phyloP scores from a whole-genome alignment of 2,888 invertebrate species.

The Drosophila stalkeri region DNA sequence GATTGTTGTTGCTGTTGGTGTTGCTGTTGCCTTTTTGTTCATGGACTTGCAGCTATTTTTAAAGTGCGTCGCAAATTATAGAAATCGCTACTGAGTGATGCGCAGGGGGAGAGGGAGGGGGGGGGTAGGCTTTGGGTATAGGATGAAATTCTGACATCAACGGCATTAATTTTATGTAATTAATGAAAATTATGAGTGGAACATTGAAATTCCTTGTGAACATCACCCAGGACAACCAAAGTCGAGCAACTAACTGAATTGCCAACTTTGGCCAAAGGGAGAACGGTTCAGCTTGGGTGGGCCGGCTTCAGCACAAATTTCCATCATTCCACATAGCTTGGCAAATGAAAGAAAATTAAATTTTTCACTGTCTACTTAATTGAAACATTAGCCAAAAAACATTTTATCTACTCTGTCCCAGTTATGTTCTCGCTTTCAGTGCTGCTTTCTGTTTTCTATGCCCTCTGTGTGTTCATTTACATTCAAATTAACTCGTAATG shows the following conservation, averaged over 20 bases:
- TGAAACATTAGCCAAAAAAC: slow-evolving; percentile 81
- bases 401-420: slow-evolving; percentile 58
- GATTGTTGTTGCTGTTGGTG: slow-evolving; percentile 15
- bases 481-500: slow-evolving; percentile 83
- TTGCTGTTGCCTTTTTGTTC: slow-evolving; percentile 22
- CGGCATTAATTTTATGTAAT: slow-evolving; percentile 79
- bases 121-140: not conserved
- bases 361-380: slow-evolving; percentile 80
- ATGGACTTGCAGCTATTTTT: slow-evolving; percentile 73
- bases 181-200: slow-evolving; percentile 77
- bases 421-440: slow-evolving; percentile 1
- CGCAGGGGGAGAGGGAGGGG: slow-evolving; percentile 3
- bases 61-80: slow-evolving; percentile 72
- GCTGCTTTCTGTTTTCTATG: slow-evolving; percentile 10
- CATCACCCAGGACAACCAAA: slow-evolving; percentile 74
- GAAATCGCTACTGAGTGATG: slow-evolving; percentile 69
- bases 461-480: slow-evolving; percentile 75
- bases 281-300: slow-evolving; percentile 41
- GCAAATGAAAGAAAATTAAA: slow-evolving; percentile 81
- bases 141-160: slow-evolving; percentile 33
- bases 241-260: slow-evolving; percentile 47
- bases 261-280: slow-evolving; percentile 35
- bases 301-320: slow-evolving; percentile 43
- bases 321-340: slow-evolving; percentile 43
- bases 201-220: slow-evolving; percentile 79